Evolutionary conservation across 2,113 vertebrate species (phyloP).

Genomic region (Tragelaphus strepsiceros): DNA sequence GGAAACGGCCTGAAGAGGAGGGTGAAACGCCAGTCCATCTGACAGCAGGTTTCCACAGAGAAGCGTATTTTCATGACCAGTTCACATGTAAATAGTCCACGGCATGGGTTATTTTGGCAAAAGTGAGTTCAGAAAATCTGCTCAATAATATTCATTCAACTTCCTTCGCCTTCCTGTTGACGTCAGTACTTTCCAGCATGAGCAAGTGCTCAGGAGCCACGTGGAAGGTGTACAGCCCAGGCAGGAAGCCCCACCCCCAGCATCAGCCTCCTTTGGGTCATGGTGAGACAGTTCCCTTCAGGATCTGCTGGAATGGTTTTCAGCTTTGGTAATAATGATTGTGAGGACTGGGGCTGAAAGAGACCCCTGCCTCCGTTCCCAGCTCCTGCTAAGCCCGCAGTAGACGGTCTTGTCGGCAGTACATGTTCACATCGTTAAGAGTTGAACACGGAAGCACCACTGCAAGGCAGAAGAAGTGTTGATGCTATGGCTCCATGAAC

Average conservation of each 20-base stretch:
- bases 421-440: slow-evolving; percentile 66
- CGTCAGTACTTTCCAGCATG: slow-evolving; percentile 58
- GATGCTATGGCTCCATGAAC: neutral
- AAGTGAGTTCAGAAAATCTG: slow-evolving; percentile 50
- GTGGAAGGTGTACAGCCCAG: neutral
- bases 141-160: slow-evolving; percentile 42
- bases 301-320: slow-evolving; percentile 67
- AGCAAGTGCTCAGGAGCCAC: neutral
- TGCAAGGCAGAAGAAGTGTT: slow-evolving; percentile 73
- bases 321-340: slow-evolving; percentile 54
- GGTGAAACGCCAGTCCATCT: neutral
- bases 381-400: slow-evolving; percentile 71
- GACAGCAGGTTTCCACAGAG: neutral
- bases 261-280: slow-evolving; percentile 47
- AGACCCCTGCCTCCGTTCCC: slow-evolving; percentile 47
- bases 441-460: slow-evolving; percentile 73
- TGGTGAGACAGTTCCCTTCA: slow-evolving; percentile 61
- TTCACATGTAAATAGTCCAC: neutral
- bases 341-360: neutral
- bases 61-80: neutral
- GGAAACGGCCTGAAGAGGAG: neutral
- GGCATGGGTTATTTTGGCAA: slow-evolving; percentile 14
- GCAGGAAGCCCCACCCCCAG: slow-evolving; percentile 45
- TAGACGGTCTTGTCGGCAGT: slow-evolving; percentile 79
- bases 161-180: slow-evolving; percentile 28